phyloP scores from a whole-genome alignment of 2,113 vertebrate species.

The Notarius lentiginosus region DNA sequence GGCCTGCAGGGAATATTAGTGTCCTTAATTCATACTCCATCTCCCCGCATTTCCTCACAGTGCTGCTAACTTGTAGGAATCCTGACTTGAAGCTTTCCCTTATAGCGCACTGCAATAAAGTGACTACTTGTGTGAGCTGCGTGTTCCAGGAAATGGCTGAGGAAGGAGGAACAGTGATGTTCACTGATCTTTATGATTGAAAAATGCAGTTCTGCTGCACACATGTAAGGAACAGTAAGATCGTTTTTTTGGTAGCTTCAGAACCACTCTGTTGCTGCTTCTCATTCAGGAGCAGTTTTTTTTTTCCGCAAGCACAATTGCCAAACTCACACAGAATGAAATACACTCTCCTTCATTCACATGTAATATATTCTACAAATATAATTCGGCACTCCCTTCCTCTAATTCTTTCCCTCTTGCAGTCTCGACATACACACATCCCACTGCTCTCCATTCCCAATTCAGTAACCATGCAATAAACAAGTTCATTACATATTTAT shows the following conservation, averaged over 20 bases:
- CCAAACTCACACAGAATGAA: background rate
- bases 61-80: slow-evolving; percentile 45
- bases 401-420: background rate
- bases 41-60: slow-evolving; percentile 48
- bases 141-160: background rate
- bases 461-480: slow-evolving; percentile 43
- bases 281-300: background rate
- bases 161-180: background rate
- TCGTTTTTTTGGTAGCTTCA: background rate
- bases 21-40: slow-evolving; percentile 60
- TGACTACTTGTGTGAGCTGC: slow-evolving; percentile 19
- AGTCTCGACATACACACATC: background rate
- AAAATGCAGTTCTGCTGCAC: background rate
- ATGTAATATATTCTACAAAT: slow-evolving; percentile 13
- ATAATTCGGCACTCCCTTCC: background rate
- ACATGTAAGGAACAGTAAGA: background rate
- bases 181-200: slow-evolving; percentile 2
- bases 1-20: slow-evolving; percentile 54
- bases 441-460: slow-evolving; percentile 12
- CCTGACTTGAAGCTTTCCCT: slow-evolving; percentile 23
- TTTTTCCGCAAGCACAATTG: background rate
- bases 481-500: slow-evolving; percentile 53
- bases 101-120: background rate
- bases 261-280: background rate
- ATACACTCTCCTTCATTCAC: slow-evolving; percentile 13